phyloP scores from a whole-genome alignment of 1,140 invertebrate species.

The Orius laevigatus region DNA sequence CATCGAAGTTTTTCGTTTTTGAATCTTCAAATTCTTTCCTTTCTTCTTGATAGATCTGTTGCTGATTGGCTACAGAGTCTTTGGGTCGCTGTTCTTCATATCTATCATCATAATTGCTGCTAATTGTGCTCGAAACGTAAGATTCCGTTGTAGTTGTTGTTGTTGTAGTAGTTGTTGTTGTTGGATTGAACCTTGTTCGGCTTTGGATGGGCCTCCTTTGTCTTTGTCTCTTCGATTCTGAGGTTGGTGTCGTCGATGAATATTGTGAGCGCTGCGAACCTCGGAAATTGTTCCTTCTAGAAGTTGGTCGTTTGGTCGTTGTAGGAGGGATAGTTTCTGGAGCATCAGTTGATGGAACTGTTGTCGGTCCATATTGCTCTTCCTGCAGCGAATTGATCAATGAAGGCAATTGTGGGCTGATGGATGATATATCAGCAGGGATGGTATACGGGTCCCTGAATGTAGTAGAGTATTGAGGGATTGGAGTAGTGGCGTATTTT shows the following conservation, averaged over 20 bases:
- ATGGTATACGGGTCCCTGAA: conserved; percentile 14
- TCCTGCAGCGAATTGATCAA: conserved; percentile 18
- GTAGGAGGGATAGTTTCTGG: not conserved
- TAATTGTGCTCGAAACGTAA: too few relatives aligned
- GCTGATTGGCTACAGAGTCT: too few relatives aligned
- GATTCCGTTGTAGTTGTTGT: not conserved
- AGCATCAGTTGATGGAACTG: conserved; percentile 3
- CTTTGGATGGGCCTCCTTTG: conserved; percentile 13
- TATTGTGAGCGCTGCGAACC: conserved; percentile 11
- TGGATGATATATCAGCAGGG: conserved; percentile 18
- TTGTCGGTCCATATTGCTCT: conserved; percentile 14
- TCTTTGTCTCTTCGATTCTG: not conserved
- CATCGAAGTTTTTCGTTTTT: too few relatives aligned
- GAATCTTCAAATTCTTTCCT: too few relatives aligned
- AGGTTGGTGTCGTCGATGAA: conserved; percentile 3
- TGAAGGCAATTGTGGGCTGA: conserved; percentile 17
- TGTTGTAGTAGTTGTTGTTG: not conserved
- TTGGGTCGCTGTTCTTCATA: too few relatives aligned
- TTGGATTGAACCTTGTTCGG: not conserved
- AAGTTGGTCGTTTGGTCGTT: not conserved
- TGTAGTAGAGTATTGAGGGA: not conserved
- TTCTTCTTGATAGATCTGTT: too few relatives aligned
- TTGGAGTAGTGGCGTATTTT: conserved; percentile 6
- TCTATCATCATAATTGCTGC: too few relatives aligned
- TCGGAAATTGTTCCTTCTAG: conserved; percentile 11